A percentile compares a stretch with the other conserved stretches of the same genome.
Evolutionary conservation across 2,888 invertebrate genomes (phyloP).

Genomic region (Nasonovia ribisnigri): DNA sequence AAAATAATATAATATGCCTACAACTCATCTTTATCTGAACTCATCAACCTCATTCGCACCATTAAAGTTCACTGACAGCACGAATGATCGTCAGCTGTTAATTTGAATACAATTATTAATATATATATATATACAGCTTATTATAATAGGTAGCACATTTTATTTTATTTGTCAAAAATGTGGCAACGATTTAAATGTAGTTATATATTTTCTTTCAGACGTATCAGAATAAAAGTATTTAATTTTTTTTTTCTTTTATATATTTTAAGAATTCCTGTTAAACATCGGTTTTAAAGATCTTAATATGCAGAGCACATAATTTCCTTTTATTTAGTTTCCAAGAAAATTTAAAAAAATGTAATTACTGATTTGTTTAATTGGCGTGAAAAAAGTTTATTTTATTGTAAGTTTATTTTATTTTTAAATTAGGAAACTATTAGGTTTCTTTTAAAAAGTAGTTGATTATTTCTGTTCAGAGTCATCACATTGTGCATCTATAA

Average conservation of each 20-base stretch:
- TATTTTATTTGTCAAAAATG: too few relatives aligned
- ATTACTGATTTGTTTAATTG: not conserved
- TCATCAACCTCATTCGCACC: too few relatives aligned
- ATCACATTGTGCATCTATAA: not conserved
- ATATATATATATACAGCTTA: not conserved
- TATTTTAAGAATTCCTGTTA: not conserved
- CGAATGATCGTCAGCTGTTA: not conserved
- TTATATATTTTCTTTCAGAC: not conserved
- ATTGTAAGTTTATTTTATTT: not conserved
- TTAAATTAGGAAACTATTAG: not conserved
- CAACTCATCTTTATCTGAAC: not conserved
- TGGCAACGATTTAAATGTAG: not conserved
- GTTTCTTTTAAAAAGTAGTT: not conserved
- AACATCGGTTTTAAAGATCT: not conserved
- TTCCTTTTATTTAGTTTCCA: not conserved
- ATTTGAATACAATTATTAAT: not conserved
- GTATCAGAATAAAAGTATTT: not conserved
- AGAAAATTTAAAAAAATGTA: not conserved
- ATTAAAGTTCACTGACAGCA: not conserved
- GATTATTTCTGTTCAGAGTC: not conserved
- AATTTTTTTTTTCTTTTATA: not conserved
- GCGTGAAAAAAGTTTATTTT: not conserved
- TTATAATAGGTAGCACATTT: not conserved
- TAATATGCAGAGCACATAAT: not conserved
- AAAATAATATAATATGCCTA: not conserved